Evolutionary conservation across 2,113 vertebrate species (phyloP).

Genomic region (Perccottus glenii): DNA sequence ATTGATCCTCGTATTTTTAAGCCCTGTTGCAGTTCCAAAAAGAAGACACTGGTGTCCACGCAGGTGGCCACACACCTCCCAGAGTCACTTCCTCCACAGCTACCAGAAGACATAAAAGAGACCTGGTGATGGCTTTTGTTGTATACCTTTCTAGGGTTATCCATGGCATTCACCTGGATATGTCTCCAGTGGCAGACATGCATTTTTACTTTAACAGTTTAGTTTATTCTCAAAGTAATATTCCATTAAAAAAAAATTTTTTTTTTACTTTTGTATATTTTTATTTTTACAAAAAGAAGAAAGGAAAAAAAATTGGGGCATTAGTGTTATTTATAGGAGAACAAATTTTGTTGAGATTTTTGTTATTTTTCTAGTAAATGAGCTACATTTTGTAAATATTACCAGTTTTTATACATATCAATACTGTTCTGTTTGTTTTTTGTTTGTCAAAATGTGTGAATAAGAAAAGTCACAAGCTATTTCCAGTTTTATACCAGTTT

Average conservation of each 20-base stretch:
- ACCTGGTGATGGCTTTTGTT: slow-evolving; percentile 73
- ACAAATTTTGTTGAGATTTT: slow-evolving; percentile 49
- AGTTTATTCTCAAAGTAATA: slow-evolving; percentile 37
- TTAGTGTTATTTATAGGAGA: slow-evolving; percentile 82
- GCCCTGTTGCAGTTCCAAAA: slow-evolving; percentile 82
- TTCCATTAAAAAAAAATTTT: slow-evolving; percentile 36
- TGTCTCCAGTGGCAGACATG: slow-evolving; percentile 86
- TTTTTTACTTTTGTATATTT: slow-evolving; percentile 67
- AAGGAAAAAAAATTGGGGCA: slow-evolving; percentile 65
- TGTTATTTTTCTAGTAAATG: slow-evolving; percentile 51
- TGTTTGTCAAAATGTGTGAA: slow-evolving; percentile 47
- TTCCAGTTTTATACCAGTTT: slow-evolving; percentile 55
- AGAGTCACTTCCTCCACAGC: slow-evolving; percentile 64
- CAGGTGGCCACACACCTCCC: slow-evolving; percentile 65
- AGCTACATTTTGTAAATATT: slow-evolving; percentile 67
- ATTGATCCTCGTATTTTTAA: slow-evolving; percentile 85
- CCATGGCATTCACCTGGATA: slow-evolving; percentile 70
- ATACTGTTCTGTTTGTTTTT: slow-evolving; percentile 46
- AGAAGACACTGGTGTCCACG: slow-evolving; percentile 66
- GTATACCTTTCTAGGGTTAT: slow-evolving; percentile 49
- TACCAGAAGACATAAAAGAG: slow-evolving; percentile 76
- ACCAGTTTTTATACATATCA: slow-evolving; percentile 64
- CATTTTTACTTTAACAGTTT: slow-evolving; percentile 53
- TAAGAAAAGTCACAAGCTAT: slow-evolving; percentile 61
- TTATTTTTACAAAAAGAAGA: slow-evolving; percentile 60